A percentile compares a stretch with the other conserved stretches of the same genome.
phyloP scores from a whole-genome alignment of 2,888 invertebrate species.

The Smittia sp. region DNA sequence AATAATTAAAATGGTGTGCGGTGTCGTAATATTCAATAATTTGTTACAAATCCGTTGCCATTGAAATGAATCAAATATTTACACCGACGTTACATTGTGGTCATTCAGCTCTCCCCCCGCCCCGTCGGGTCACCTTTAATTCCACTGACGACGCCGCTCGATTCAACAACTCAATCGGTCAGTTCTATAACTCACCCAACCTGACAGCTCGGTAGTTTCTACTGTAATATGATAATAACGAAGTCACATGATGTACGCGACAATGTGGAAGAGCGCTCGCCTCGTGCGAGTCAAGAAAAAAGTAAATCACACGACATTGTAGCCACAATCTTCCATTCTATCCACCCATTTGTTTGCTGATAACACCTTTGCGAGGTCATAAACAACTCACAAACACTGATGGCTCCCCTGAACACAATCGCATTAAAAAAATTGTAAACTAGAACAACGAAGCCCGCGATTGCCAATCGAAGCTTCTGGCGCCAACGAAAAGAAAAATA shows the following conservation, averaged over 20 bases:
- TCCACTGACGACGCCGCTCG: too few relatives aligned
- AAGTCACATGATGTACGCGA: neutral
- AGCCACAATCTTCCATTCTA: constrained; percentile 6
- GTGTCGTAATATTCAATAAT: neutral
- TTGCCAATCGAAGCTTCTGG: neutral
- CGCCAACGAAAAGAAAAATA: neutral
- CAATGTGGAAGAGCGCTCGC: neutral
- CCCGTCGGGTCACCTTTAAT: too few relatives aligned
- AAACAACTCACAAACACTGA: constrained; percentile 1
- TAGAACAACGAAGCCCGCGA: neutral
- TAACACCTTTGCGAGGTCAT: constrained; percentile 11
- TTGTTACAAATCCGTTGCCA: neutral
- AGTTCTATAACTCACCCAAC: neutral
- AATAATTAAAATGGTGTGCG: neutral
- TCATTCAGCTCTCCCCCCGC: neutral
- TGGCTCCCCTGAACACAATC: neutral
- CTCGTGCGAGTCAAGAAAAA: neutral
- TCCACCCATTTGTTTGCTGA: neutral
- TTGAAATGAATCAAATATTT: neutral
- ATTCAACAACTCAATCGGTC: too few relatives aligned
- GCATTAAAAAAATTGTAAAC: neutral
- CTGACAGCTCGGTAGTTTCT: neutral
- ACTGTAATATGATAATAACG: neutral
- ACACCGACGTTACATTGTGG: neutral
- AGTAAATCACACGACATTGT: constrained; percentile 1